Conservation (phyloP, 2,888 invertebrate species). For the Aporophyla nigra region DNA sequence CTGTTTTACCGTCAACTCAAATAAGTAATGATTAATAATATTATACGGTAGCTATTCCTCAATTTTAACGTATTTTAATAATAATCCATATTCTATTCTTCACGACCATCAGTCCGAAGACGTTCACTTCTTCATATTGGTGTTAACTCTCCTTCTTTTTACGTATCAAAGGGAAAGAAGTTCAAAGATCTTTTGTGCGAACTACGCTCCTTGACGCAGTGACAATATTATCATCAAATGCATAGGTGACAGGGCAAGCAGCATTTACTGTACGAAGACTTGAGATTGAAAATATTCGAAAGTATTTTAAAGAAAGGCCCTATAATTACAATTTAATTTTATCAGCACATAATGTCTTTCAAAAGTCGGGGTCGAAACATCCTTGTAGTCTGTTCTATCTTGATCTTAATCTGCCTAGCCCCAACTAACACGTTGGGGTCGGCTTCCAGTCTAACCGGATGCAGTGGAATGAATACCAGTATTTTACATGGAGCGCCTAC, state of each 20-base stretch:
- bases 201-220: no score
- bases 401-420: background rate
- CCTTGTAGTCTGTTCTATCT: background rate
- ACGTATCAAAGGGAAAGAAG: no score
- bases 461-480: background rate
- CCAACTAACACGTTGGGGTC: background rate
- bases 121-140: background rate
- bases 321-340: background rate
- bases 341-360: no score
- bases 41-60: background rate
- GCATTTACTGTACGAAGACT: background rate
- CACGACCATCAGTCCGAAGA: background rate
- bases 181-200: no score
- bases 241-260: no score
- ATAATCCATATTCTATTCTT: no score
- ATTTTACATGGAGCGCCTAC: no score
- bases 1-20: background rate
- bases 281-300: background rate
- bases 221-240: no score
- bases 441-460: background rate
- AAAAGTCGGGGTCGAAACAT: background rate
- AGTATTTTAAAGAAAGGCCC: background rate
- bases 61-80: background rate
- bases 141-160: no score
- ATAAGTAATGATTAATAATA: background rate